Evolutionary conservation across 92 coral and sea anemone genomes (phyloP).

Genomic region (Siderastrea radians): DNA sequence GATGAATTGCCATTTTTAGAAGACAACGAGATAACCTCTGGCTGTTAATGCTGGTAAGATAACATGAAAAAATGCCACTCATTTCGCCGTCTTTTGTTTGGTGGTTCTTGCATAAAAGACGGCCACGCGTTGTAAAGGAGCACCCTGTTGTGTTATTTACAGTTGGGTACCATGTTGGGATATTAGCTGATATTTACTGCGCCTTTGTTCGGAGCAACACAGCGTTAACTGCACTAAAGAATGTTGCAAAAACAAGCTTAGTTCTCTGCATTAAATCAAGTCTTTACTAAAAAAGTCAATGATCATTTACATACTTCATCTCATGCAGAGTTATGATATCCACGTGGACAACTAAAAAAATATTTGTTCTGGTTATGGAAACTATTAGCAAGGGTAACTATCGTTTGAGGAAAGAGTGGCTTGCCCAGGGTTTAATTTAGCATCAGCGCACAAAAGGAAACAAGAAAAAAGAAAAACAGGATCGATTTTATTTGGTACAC

Average conservation of each 20-base stretch:
- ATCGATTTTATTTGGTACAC: no score
- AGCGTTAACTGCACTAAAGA: slow-evolving; percentile 15
- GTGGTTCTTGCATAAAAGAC: not conserved
- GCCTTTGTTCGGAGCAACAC: slow-evolving; percentile 23
- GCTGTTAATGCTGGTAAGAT: slow-evolving; percentile 2
- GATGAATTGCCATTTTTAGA: slow-evolving; percentile 35
- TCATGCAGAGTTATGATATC: not conserved
- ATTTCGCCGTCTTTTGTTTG: slow-evolving; percentile 21
- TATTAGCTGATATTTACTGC: not conserved
- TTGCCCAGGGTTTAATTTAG: no score
- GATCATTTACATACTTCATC: not conserved
- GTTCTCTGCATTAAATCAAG: not conserved
- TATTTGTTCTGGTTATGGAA: no score
- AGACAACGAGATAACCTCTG: slow-evolving; percentile 39
- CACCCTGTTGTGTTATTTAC: slow-evolving; percentile 14
- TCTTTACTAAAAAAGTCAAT: slow-evolving; percentile 24
- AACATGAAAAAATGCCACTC: slow-evolving; percentile 25
- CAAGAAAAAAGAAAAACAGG: no score
- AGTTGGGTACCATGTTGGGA: not conserved
- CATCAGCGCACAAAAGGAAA: no score
- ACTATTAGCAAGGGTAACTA: no score
- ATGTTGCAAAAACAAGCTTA: not conserved
- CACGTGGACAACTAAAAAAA: no score
- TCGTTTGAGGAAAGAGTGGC: no score
- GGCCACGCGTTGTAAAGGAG: not conserved